phyloP scores from a whole-genome alignment of 2,888 invertebrate species.

The Terebella lapidaria region DNA sequence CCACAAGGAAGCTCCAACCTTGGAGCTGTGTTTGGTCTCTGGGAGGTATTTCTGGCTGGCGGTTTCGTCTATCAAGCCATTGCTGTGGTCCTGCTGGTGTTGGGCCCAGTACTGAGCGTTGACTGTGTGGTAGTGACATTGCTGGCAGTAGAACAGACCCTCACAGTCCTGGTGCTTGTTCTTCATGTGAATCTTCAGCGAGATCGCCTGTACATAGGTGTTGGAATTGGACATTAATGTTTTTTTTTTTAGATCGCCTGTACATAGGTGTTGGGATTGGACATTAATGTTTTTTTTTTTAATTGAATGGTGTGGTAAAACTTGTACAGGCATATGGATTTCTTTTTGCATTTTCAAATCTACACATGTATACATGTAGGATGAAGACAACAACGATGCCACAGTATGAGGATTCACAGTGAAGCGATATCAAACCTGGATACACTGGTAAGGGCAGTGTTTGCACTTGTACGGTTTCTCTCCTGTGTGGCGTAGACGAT shows the following conservation, averaged over 20 bases:
- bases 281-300: too few species aligned
- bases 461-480: slow-evolving; percentile 73
- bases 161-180: slow-evolving; percentile 68
- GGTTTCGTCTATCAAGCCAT: neutral
- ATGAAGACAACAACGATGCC: too few species aligned
- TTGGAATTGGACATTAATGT: too few species aligned
- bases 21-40: neutral
- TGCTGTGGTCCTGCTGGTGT: slow-evolving; percentile 9
- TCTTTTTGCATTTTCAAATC: too few species aligned
- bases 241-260: slow-evolving; percentile 67
- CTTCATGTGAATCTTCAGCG: slow-evolving; percentile 72
- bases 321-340: too few species aligned
- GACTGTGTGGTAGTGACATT: slow-evolving; percentile 64
- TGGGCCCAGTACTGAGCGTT: slow-evolving; percentile 40
- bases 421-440: too few species aligned
- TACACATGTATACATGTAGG: too few species aligned
- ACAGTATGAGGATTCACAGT: too few species aligned
- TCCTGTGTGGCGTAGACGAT: slow-evolving; percentile 72
- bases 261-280: slow-evolving; percentile 74
- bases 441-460: too few species aligned
- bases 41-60: neutral
- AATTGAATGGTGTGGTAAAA: too few species aligned
- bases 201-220: slow-evolving; percentile 69
- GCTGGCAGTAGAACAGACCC: slow-evolving; percentile 61
- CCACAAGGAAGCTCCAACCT: too few species aligned